Conservation (phyloP, 2,113 vertebrate genomes). For the Pygoscelis antarcticus region DNA sequence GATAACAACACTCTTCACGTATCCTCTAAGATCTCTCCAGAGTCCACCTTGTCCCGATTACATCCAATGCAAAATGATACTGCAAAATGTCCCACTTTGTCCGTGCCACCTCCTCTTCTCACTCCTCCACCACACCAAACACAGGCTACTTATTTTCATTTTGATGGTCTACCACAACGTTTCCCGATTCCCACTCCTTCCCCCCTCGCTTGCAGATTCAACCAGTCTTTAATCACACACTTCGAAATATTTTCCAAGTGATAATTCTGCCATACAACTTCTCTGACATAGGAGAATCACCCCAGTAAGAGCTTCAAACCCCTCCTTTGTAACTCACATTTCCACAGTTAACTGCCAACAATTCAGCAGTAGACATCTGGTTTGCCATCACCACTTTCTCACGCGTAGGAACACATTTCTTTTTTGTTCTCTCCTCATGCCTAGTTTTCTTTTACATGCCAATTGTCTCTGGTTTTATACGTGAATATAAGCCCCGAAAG, state of each 20-base stretch:
- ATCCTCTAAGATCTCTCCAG: neutral
- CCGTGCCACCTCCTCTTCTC: neutral
- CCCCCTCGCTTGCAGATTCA: neutral
- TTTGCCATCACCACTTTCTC: neutral
- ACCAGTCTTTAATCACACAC: fast-evolving
- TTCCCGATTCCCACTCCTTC: neutral
- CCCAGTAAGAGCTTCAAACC: neutral
- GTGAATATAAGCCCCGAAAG: neutral
- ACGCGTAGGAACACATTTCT: neutral
- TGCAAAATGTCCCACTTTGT: neutral
- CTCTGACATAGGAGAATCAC: neutral
- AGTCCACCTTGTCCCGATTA: neutral
- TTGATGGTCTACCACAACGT: neutral
- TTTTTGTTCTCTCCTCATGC: neutral
- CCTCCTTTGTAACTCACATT: neutral
- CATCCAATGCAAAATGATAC: neutral
- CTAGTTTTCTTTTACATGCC: neutral
- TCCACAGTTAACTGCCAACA: neutral
- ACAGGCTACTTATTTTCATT: neutral
- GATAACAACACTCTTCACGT: fast-evolving
- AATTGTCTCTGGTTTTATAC: neutral
- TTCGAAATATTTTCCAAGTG: neutral
- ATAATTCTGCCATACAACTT: neutral
- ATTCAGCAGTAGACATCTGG: neutral
- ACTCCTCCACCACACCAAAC: neutral